phyloP scores from a whole-genome alignment of 2,888 invertebrate species.

The Stenurella melanura region DNA sequence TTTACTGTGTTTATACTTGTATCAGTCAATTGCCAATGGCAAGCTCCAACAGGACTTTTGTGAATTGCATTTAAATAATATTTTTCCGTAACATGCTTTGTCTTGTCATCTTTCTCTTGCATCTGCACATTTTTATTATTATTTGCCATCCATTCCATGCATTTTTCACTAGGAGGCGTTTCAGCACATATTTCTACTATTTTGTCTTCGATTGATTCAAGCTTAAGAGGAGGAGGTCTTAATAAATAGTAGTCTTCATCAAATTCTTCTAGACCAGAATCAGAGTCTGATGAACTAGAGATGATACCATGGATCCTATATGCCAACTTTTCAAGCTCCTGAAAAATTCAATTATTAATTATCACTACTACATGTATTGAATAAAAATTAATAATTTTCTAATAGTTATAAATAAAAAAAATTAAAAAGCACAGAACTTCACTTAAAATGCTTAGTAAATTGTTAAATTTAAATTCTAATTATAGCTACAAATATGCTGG shows the following conservation, averaged over 20 bases:
- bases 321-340: background rate
- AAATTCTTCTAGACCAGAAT: conserved; percentile 14
- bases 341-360: background rate
- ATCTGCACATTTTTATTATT: too few species aligned
- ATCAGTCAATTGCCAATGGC: too few species aligned
- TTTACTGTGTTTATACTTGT: too few species aligned
- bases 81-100: background rate
- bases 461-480: too few species aligned
- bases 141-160: background rate
- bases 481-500: too few species aligned
- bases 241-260: conserved; percentile 8
- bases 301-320: conserved; percentile 10
- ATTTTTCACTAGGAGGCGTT: background rate
- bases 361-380: background rate
- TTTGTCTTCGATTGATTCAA: background rate
- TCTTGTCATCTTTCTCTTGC: background rate
- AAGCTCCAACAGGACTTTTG: too few species aligned
- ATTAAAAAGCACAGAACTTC: background rate
- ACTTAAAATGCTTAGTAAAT: too few species aligned
- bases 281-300: background rate
- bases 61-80: too few species aligned
- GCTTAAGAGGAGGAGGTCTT: conserved; percentile 19
- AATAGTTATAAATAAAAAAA: background rate
- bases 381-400: background rate
- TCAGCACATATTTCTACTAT: background rate